Evolutionary conservation across 2,113 vertebrate genomes (phyloP).

Genomic region (Origma solitaria): DNA sequence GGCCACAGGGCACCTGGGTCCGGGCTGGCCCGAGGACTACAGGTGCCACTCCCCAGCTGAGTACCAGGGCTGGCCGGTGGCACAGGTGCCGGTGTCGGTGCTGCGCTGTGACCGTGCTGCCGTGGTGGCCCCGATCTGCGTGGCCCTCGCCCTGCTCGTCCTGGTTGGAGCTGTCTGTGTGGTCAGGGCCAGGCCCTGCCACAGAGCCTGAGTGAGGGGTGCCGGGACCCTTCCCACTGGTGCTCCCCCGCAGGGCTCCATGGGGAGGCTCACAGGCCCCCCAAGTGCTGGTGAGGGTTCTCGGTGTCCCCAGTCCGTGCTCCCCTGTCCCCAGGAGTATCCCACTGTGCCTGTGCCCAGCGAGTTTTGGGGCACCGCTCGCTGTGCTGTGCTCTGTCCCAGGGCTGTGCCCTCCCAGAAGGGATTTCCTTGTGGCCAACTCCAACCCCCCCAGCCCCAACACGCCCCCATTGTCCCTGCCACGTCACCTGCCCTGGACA

Average conservation of each 20-base stretch:
- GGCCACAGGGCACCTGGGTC: background rate
- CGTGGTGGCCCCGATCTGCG: background rate
- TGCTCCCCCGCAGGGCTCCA: fast-evolving
- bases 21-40: slow-evolving; percentile 52
- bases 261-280: background rate
- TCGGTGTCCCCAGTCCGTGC: fast-evolving
- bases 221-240: fast-evolving
- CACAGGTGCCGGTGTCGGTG: background rate
- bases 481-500: background rate
- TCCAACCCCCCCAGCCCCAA: too few species aligned
- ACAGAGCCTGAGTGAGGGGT: background rate
- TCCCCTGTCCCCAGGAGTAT: background rate
- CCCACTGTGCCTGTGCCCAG: background rate
- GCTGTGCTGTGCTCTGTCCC: background rate
- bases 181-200: background rate
- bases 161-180: background rate
- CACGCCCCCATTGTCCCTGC: fast-evolving
- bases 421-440: background rate
- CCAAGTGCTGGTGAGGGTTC: background rate
- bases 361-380: background rate
- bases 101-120: background rate
- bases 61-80: background rate
- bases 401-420: background rate
- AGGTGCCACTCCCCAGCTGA: background rate
- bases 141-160: background rate